These are phyloP conservation scores for Lota lota DNA, from an alignment of 2,113 vertebrate species.

Conservation along the genomic window DNA sequence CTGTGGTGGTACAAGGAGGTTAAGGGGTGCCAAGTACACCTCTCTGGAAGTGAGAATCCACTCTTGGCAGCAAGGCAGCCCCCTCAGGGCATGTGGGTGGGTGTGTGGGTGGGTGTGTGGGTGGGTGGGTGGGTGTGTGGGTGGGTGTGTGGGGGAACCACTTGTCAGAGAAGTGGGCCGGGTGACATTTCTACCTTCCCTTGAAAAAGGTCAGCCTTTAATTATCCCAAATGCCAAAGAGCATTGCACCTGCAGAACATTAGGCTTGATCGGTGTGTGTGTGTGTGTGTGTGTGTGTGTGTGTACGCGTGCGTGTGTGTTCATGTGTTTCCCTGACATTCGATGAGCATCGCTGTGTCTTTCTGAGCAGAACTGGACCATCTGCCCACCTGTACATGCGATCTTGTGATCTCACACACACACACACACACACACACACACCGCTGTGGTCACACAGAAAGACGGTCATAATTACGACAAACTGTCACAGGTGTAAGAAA, in stretches of 20 bases:
- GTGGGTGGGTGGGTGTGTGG: conserved; percentile 30
- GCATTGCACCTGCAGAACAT: conserved; percentile 63
- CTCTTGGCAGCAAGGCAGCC: conserved; percentile 34
- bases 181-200: conserved; percentile 71
- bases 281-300: conserved; percentile 3
- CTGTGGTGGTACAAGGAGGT: conserved; percentile 24
- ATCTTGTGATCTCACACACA: background rate
- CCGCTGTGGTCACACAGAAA: background rate
- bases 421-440: conserved; percentile 14
- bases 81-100: conserved; percentile 19
- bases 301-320: background rate
- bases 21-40: conserved; percentile 66
- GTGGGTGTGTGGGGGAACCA: conserved; percentile 11
- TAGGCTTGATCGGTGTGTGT: conserved; percentile 35
- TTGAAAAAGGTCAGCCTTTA: conserved; percentile 71
- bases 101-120: too few relatives aligned
- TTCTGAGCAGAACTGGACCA: conserved; percentile 61
- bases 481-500: too few relatives aligned
- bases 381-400: conserved; percentile 44
- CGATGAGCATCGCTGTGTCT: conserved; percentile 35
- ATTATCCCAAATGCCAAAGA: conserved; percentile 74
- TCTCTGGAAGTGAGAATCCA: conserved; percentile 42
- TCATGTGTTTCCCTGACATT: conserved; percentile 28
- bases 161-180: conserved; percentile 56
- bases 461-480: too few relatives aligned